These are phyloP conservation scores for Dioctria linearis DNA, from an alignment of 2,888 invertebrate species.

Conservation along the genomic window DNA sequence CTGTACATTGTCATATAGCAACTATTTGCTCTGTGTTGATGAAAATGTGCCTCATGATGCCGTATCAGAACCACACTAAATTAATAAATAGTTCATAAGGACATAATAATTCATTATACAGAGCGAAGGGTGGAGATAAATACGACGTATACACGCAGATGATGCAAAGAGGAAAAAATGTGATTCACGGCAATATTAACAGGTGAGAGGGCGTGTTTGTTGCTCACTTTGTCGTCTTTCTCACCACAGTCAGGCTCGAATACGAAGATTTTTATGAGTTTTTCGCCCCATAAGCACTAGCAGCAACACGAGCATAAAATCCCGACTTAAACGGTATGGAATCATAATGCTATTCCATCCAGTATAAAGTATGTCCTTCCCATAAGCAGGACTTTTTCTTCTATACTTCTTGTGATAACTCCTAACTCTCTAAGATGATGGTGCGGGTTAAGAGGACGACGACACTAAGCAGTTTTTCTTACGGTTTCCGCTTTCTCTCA, in stretches of 20 bases:
- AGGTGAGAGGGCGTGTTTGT: conserved; percentile 56
- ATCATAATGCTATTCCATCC: conserved; percentile 5
- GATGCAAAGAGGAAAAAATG: conserved; percentile 40
- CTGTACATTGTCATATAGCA: conserved; percentile 31
- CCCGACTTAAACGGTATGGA: background rate
- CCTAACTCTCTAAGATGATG: background rate
- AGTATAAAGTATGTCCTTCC: conserved; percentile 42
- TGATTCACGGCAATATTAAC: conserved; percentile 58
- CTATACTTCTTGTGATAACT: conserved; percentile 8
- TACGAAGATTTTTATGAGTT: conserved; percentile 9
- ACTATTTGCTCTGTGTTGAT: conserved; percentile 14
- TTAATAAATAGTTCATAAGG: conserved; percentile 59
- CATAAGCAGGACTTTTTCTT: background rate
- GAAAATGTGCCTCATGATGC: conserved; percentile 40
- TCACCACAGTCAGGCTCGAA: background rate
- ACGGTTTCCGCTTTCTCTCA: conserved; percentile 36
- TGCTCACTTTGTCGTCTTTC: conserved; percentile 33
- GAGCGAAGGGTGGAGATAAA: conserved; percentile 14
- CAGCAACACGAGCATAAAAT: background rate
- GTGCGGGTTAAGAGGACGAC: conserved; percentile 1
- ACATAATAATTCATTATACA: conserved; percentile 56
- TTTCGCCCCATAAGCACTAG: conserved; percentile 11
- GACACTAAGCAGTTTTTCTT: conserved; percentile 37
- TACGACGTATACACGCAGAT: conserved; percentile 32
- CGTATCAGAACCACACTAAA: conserved; percentile 51